A percentile compares a stretch with the other conserved stretches of the same genome.
Conservation (phyloP, 2,888 invertebrate species). For the Acanthosepion pharaonis region DNA sequence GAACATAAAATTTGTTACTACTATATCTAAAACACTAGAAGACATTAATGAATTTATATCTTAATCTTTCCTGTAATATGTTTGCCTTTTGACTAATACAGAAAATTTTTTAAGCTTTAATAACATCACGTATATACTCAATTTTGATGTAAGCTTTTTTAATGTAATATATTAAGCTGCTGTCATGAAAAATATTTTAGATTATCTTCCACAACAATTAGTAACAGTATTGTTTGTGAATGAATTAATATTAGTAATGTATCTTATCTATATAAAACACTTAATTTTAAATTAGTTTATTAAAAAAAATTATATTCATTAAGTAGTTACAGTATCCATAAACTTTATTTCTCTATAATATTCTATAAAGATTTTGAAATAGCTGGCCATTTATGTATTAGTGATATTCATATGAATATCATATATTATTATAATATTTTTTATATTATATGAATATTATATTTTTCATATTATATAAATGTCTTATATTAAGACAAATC, state of each 20-base stretch:
- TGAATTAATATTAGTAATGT: not conserved
- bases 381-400: no score
- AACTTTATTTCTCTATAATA: not conserved
- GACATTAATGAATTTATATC: not conserved
- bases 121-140: not conserved
- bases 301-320: not conserved
- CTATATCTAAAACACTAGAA: no score
- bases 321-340: not conserved
- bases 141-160: not conserved
- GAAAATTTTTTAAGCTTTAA: not conserved
- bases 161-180: not conserved
- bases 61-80: not conserved
- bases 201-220: not conserved
- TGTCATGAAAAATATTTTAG: not conserved
- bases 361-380: not conserved
- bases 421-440: no score
- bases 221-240: not conserved
- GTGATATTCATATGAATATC: no score
- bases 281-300: not conserved
- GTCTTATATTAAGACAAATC: no score
- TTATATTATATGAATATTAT: no score
- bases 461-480: no score
- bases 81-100: not conserved
- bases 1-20: no score
- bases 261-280: not conserved